phyloP scores from a whole-genome alignment of 2,113 vertebrate species.

The Alligator sinensis region DNA sequence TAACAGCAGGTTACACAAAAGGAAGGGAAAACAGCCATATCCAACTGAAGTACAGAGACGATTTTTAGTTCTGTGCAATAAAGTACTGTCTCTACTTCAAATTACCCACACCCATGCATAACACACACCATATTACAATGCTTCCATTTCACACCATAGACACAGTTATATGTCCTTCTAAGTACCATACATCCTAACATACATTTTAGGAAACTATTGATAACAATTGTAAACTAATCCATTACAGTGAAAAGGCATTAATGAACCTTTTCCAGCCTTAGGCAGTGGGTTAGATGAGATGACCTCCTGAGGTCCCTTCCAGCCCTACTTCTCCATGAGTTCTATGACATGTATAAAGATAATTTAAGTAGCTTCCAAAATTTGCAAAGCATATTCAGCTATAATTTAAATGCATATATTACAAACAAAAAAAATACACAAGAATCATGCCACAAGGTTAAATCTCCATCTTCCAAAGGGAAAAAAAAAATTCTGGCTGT shows the following conservation, averaged over 20 bases:
- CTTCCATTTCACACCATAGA: background rate
- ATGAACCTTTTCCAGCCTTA: too few relatives aligned
- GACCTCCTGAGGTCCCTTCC: too few relatives aligned
- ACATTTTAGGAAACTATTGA: background rate
- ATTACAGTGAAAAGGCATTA: background rate
- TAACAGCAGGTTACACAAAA: background rate
- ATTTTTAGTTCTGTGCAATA: background rate
- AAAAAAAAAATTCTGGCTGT: constrained; percentile 13
- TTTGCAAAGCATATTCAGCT: background rate
- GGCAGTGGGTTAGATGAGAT: too few relatives aligned
- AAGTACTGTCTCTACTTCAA: background rate
- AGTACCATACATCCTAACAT: background rate
- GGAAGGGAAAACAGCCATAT: background rate
- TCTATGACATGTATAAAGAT: background rate
- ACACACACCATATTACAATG: background rate
- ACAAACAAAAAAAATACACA: constrained; percentile 35
- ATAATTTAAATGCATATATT: constrained; percentile 15
- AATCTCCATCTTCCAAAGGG: constrained; percentile 27
- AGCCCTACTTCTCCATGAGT: too few relatives aligned
- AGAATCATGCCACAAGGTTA: background rate
- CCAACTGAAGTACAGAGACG: background rate
- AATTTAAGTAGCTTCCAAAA: constrained; percentile 41
- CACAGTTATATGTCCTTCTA: background rate
- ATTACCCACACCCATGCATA: background rate
- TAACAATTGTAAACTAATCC: background rate